A percentile compares a stretch with the other conserved stretches of the same genome.
Evolutionary conservation across 2,113 vertebrate species (phyloP).

Genomic region (Microcebus lehilahytsara): DNA sequence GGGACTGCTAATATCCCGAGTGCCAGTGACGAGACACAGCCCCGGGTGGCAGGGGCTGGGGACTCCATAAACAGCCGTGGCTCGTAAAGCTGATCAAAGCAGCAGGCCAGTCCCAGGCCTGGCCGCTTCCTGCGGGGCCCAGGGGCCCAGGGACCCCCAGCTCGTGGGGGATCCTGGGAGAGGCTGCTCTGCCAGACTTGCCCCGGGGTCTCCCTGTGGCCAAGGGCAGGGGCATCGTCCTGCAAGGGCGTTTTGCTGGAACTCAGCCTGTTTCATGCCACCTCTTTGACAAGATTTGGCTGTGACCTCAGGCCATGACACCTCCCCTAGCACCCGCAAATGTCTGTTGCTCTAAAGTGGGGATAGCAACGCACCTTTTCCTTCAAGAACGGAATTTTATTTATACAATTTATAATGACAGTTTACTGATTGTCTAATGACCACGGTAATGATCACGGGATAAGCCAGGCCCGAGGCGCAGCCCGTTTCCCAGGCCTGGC

Average conservation of each 20-base stretch:
- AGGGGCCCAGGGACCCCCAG: background rate
- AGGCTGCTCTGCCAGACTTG: background rate
- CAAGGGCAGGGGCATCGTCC: background rate
- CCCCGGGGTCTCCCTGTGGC: background rate
- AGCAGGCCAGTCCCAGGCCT: conserved; percentile 75
- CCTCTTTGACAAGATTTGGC: background rate
- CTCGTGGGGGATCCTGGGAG: background rate
- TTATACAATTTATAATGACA: background rate
- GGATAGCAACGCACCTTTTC: fast-evolving
- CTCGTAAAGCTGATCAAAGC: conserved; percentile 88
- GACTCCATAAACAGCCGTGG: conserved; percentile 83
- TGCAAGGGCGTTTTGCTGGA: background rate
- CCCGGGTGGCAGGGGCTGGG: conserved; percentile 84
- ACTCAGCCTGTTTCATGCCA: background rate
- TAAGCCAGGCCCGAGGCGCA: background rate
- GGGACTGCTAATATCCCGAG: conserved; percentile 82
- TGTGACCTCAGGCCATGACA: background rate
- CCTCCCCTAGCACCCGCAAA: background rate
- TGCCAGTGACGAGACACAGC: conserved; percentile 87
- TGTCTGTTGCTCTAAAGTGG: background rate
- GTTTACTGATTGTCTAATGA: background rate
- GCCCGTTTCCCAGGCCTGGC: background rate
- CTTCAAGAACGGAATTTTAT: background rate
- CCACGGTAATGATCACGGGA: fast-evolving
- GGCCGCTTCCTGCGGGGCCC: conserved; percentile 81